A percentile compares a stretch with the other conserved stretches of the same genome.
Conservation (phyloP, 2,888 invertebrate genomes). For the Parnassius apollo region DNA sequence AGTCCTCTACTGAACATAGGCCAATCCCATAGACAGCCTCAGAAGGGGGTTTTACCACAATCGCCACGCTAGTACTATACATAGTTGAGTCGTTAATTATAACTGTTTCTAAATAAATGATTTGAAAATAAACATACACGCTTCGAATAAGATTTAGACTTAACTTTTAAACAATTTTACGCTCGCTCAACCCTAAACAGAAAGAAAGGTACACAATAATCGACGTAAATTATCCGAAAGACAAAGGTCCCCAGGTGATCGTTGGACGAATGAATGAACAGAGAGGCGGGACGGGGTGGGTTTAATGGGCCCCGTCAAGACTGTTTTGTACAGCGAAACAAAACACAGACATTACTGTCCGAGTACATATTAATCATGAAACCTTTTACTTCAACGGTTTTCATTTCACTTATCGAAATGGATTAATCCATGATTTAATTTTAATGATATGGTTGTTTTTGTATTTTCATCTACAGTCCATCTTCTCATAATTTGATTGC, state of each 20-base stretch:
- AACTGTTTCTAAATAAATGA: no score
- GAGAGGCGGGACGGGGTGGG: slow-evolving; percentile 42
- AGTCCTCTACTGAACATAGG: no score
- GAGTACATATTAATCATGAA: slow-evolving; percentile 51
- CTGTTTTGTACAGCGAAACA: slow-evolving; percentile 65
- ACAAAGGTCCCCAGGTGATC: slow-evolving; percentile 66
- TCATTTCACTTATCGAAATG: neutral
- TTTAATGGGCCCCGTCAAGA: slow-evolving; percentile 68
- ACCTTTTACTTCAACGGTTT: slow-evolving; percentile 30
- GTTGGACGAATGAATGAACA: slow-evolving; percentile 60
- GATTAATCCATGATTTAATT: neutral
- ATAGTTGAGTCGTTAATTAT: no score
- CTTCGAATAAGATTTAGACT: no score
- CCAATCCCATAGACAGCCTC: no score
- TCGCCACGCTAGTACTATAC: no score
- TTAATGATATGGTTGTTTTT: no score
- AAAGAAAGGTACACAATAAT: slow-evolving; percentile 46
- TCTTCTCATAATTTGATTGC: no score
- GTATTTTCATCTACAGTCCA: no score
- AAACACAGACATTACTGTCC: slow-evolving; percentile 57
- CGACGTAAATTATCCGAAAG: slow-evolving; percentile 55
- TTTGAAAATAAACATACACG: no score
- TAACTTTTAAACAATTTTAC: neutral
- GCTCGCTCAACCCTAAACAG: slow-evolving; percentile 33
- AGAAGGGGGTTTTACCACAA: no score